A percentile compares a stretch with the other conserved stretches of the same genome.
phyloP scores from a whole-genome alignment of 2,113 vertebrate genomes.

The Atrichornis clamosus region DNA sequence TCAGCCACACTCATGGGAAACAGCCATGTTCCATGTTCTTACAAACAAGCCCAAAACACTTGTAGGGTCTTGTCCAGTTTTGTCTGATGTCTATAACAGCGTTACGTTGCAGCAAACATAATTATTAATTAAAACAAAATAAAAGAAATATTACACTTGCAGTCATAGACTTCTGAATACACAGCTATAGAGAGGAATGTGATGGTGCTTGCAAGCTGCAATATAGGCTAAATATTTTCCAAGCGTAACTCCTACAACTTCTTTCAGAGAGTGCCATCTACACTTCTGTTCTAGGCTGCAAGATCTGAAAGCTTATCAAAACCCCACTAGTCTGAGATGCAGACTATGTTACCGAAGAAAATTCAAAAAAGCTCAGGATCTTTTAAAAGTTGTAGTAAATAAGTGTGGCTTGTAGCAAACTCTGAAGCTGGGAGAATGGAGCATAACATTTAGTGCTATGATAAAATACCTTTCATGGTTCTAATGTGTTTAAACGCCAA shows the following conservation, averaged over 20 bases:
- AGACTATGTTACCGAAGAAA: background rate
- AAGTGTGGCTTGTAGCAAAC: background rate
- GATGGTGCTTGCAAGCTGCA: background rate
- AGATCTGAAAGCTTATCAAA: background rate
- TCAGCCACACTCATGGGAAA: background rate
- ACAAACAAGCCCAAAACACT: background rate
- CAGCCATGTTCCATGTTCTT: fast-evolving
- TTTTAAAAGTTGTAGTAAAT: background rate
- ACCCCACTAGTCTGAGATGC: background rate
- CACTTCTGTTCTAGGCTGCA: background rate
- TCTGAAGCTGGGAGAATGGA: background rate
- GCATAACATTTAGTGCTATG: background rate
- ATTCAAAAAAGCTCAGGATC: background rate
- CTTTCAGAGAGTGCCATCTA: background rate
- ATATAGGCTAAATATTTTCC: background rate
- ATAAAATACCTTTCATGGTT: background rate
- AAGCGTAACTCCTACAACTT: background rate
- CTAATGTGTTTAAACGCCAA: background rate
- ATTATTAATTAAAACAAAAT: background rate
- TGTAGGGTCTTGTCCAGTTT: background rate
- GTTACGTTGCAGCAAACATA: background rate
- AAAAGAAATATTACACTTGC: background rate
- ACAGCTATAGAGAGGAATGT: background rate
- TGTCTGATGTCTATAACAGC: background rate
- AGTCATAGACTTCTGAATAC: background rate